A percentile compares a stretch with the other conserved stretches of the same genome.
phyloP scores from a whole-genome alignment of 2,113 vertebrate species.

The Clarias magur region DNA sequence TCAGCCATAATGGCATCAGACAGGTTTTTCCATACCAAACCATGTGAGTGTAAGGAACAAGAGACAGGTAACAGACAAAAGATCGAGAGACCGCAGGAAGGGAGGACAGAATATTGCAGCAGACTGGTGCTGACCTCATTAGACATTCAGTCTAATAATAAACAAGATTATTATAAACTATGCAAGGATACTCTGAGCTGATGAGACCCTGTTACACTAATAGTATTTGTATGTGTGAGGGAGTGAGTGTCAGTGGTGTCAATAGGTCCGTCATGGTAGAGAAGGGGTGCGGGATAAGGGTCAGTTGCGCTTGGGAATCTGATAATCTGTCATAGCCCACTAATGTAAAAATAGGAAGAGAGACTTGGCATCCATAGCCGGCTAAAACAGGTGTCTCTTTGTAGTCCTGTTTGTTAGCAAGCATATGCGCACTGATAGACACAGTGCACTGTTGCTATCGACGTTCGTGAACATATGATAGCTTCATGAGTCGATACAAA shows the following conservation, averaged over 20 bases:
- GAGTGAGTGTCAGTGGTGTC: slow-evolving; percentile 19
- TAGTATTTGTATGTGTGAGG: slow-evolving; percentile 35
- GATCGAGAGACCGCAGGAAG: neutral
- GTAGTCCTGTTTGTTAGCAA: slow-evolving; percentile 38
- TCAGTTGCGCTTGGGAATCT: slow-evolving; percentile 27
- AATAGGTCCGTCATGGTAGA: slow-evolving; percentile 1
- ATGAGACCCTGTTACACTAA: slow-evolving; percentile 38
- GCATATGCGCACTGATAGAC: slow-evolving; percentile 23
- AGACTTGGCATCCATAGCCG: slow-evolving; percentile 5
- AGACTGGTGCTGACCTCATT: slow-evolving; percentile 17
- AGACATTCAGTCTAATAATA: slow-evolving; percentile 44
- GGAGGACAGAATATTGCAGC: neutral
- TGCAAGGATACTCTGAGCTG: slow-evolving; percentile 21
- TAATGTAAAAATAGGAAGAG: slow-evolving; percentile 52
- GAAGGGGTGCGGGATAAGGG: neutral
- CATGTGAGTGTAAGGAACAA: neutral
- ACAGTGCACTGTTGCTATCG: slow-evolving; percentile 27
- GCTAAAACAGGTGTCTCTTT: slow-evolving; percentile 36
- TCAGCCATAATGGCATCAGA: neutral
- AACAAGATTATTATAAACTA: slow-evolving; percentile 52
- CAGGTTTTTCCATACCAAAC: neutral
- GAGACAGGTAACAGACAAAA: slow-evolving; percentile 13
- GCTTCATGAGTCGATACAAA: neutral
- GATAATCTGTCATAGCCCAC: slow-evolving; percentile 30
- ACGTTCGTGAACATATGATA: slow-evolving; percentile 2